phyloP scores from a whole-genome alignment of 2,888 invertebrate species.

The Conistra vaccinii region DNA sequence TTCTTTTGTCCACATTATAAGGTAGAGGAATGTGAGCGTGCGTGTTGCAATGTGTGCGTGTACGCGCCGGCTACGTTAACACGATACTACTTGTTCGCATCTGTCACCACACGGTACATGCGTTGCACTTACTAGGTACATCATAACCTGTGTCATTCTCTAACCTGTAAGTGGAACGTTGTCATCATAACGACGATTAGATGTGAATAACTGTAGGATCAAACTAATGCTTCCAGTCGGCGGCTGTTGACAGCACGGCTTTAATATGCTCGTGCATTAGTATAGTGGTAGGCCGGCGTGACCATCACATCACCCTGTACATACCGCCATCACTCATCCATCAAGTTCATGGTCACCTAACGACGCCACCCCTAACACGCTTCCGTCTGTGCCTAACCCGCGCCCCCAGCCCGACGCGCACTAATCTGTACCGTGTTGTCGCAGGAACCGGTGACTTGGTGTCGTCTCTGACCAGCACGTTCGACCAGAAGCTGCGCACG shows the following conservation, averaged over 20 bases:
- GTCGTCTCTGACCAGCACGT: slow-evolving; percentile 95
- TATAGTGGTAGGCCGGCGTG: slow-evolving; percentile 59
- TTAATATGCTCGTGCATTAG: slow-evolving; percentile 76
- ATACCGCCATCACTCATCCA: slow-evolving; percentile 73
- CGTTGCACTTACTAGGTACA: slow-evolving; percentile 28
- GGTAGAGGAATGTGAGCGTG: slow-evolving; percentile 90
- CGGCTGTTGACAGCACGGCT: slow-evolving; percentile 84
- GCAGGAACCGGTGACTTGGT: slow-evolving; percentile 96
- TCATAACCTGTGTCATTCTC: slow-evolving; percentile 33
- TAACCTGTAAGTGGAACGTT: slow-evolving; percentile 36
- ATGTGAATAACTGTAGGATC: slow-evolving; percentile 73
- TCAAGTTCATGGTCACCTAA: slow-evolving; percentile 71
- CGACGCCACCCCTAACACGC: slow-evolving; percentile 80
- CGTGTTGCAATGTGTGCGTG: slow-evolving; percentile 87
- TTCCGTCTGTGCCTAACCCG: slow-evolving; percentile 73
- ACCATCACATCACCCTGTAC: slow-evolving; percentile 71
- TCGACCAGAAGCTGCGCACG: slow-evolving; percentile 95
- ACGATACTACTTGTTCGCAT: slow-evolving; percentile 73
- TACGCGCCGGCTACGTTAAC: slow-evolving; percentile 74
- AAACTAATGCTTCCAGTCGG: slow-evolving; percentile 85
- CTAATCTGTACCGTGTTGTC: slow-evolving; percentile 77
- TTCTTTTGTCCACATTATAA: slow-evolving; percentile 89
- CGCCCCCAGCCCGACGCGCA: slow-evolving; percentile 32
- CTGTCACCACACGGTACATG: slow-evolving; percentile 63
- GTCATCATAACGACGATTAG: slow-evolving; percentile 59